Percentiles rank a stretch among this genome's conserved stretches.
Evolutionary conservation across 2,888 invertebrate genomes (phyloP).

Genomic region (Xylophagus ater): DNA sequence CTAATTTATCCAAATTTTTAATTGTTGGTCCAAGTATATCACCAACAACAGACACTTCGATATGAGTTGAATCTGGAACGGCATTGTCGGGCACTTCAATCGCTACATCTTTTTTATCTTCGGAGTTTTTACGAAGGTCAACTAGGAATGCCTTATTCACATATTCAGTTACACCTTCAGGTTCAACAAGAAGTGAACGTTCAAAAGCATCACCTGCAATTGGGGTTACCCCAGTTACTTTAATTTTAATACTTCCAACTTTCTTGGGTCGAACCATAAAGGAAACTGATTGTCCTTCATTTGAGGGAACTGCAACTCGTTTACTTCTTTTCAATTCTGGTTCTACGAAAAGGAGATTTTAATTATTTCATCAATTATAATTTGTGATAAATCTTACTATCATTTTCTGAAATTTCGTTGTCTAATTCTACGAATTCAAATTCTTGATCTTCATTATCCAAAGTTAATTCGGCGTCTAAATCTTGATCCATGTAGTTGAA

Average conservation of each 20-base stretch:
- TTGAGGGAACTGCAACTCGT: constrained; percentile 46
- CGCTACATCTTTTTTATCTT: constrained; percentile 49
- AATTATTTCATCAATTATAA: background rate
- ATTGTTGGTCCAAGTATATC: constrained; percentile 74
- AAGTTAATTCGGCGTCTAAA: constrained; percentile 65
- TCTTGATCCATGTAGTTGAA: constrained; percentile 79
- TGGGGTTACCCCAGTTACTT: constrained; percentile 61
- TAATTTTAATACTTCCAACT: constrained; percentile 60
- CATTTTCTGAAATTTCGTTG: constrained; percentile 58
- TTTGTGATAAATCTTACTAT: constrained; percentile 45
- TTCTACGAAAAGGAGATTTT: background rate
- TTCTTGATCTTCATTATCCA: constrained; percentile 69
- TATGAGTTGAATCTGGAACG: constrained; percentile 58
- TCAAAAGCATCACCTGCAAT: constrained; percentile 70
- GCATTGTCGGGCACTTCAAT: constrained; percentile 64
- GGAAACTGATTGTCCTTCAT: constrained; percentile 63
- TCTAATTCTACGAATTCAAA: constrained; percentile 72
- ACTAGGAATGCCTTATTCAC: constrained; percentile 62
- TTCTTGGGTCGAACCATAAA: constrained; percentile 70
- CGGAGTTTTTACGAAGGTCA: constrained; percentile 48
- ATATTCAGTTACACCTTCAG: constrained; percentile 67
- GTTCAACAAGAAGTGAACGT: constrained; percentile 61
- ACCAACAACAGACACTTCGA: constrained; percentile 56
- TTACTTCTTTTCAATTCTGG: constrained; percentile 30
- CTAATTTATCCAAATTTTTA: constrained; percentile 59